Evolutionary conservation across 2,797 vertebrate genomes (phyloP).

Genomic region (Pampus argenteus): DNA sequence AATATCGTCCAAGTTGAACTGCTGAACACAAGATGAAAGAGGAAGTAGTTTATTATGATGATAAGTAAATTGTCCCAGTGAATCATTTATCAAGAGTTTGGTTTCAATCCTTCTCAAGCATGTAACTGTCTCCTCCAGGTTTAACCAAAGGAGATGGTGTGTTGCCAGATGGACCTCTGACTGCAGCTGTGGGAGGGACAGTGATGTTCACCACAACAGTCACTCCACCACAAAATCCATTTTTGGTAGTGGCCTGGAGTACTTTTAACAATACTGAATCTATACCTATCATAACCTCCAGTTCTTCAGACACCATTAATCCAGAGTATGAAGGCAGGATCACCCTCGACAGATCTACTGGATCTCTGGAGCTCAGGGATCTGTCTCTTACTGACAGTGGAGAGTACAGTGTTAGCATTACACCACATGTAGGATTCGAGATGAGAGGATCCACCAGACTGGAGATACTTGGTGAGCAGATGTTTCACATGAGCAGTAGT

Average conservation of each 20-base stretch:
- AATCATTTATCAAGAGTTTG: background rate
- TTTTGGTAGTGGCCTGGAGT: accelerated
- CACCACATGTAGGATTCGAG: accelerated
- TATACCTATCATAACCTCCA: background rate
- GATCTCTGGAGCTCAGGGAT: constrained; percentile 56
- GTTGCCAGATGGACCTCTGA: constrained; percentile 38
- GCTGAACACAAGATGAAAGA: too few species aligned
- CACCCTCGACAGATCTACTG: constrained; percentile 37
- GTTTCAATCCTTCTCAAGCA: background rate
- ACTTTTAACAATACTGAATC: accelerated
- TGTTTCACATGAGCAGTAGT: background rate
- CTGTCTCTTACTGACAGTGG: constrained; percentile 54
- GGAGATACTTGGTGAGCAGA: constrained; percentile 33
- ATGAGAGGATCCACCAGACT: accelerated
- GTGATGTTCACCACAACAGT: constrained; percentile 31
- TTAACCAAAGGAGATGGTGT: constrained; percentile 42
- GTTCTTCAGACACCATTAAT: accelerated
- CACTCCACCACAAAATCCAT: background rate
- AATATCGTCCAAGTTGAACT: too few species aligned
- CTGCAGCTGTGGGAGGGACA: constrained; percentile 5
- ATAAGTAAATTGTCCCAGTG: too few species aligned
- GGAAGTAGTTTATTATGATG: too few species aligned
- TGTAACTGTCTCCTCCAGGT: constrained; percentile 55
- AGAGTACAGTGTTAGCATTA: accelerated
- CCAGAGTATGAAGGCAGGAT: constrained; percentile 43